Evolutionary conservation across 2,888 invertebrate species (phyloP), one percentile per base, ranked within the genome.

Genomic region (Synergus laeviventris): DNA sequence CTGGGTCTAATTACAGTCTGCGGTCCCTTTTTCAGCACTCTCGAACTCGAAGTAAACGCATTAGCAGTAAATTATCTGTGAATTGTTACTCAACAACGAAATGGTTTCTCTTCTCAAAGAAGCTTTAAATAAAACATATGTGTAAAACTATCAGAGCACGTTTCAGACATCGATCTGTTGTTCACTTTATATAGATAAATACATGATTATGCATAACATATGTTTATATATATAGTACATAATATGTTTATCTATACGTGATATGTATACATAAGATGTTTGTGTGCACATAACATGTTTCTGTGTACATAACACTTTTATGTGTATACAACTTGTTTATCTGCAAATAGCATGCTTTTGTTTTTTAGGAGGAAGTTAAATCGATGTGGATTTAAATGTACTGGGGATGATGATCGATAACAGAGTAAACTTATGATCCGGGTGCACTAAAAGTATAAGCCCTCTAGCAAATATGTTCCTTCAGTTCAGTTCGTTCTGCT

Each of bases 331-430:
- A 56, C 21, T 11, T 66, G 42, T 42, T 45, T 42, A 12, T 66
- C 14, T 42, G 24, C 3, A 42, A 64, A 64, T 64, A 42, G 24
- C 42, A 42, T 4, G 64, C 42, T 42, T 45, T 42, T 42, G 39
- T 39, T 8, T 21, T n/a, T n/a, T 21, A 45, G 4, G 12, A 42
- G 16, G 16, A 24, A 66, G 45, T 66, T 24, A 66, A 21, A 49
- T 49, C 45, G 66, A 66, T 49, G n/a, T 9, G 31, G 24, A 66
- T 66, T 42, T 66, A 66, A 66, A 66, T 66, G 24, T 66, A 66
- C 49, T 66, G 31, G 45, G 66, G 45, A 66, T 66, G 45, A 66
- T 66, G 66, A 45, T 66, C 66, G 45, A 66, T 45, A 45, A 45
- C 14, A 45, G 24, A 31, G n/a, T 66, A 66, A 45, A 66, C 24